phyloP scores from a whole-genome alignment of 1,140 invertebrate species.

The Drosophila suzukii region DNA sequence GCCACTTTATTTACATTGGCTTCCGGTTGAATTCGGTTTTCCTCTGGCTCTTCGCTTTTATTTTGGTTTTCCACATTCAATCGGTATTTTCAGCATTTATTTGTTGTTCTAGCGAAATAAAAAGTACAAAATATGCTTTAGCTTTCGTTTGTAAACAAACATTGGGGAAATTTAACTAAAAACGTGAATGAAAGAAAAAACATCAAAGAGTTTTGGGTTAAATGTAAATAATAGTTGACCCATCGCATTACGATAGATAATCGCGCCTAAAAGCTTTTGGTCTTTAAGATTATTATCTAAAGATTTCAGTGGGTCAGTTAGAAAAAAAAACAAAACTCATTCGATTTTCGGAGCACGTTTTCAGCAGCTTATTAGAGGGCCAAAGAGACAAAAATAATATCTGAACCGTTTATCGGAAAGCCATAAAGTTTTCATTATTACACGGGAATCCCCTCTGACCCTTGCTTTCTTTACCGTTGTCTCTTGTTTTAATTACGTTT shows the following conservation, averaged over 20 bases:
- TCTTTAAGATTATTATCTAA: slow-evolving; percentile 46
- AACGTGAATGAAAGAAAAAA: slow-evolving; percentile 15
- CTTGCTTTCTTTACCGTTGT: slow-evolving; percentile 62
- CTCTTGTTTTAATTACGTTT: slow-evolving; percentile 72
- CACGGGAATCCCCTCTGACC: slow-evolving; percentile 24
- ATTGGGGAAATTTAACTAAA: slow-evolving; percentile 19
- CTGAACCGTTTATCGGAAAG: slow-evolving; percentile 72
- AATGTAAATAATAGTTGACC: slow-evolving; percentile 47
- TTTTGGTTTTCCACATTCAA: slow-evolving; percentile 40
- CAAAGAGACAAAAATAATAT: slow-evolving; percentile 31
- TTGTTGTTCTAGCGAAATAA: slow-evolving; percentile 75
- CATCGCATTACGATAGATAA: slow-evolving; percentile 30
- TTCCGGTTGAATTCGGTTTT: slow-evolving; percentile 74
- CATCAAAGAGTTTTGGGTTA: slow-evolving; percentile 29
- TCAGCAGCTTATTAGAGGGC: slow-evolving; percentile 32
- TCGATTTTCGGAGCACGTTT: slow-evolving; percentile 55
- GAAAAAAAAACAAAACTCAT: slow-evolving; percentile 16
- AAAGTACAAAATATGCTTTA: slow-evolving; percentile 69
- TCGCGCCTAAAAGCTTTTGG: slow-evolving; percentile 37
- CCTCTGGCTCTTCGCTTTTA: slow-evolving; percentile 26
- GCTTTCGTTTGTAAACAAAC: slow-evolving; percentile 45
- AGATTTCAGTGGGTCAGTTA: slow-evolving; percentile 49
- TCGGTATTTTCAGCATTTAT: slow-evolving; percentile 60
- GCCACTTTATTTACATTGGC: slow-evolving; percentile 81
- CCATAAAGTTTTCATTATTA: slow-evolving; percentile 80